Evolutionary conservation across 2,888 invertebrate genomes (phyloP), one percentile per base, ranked within the genome.

Genomic region (Perizoma affinitatum): DNA sequence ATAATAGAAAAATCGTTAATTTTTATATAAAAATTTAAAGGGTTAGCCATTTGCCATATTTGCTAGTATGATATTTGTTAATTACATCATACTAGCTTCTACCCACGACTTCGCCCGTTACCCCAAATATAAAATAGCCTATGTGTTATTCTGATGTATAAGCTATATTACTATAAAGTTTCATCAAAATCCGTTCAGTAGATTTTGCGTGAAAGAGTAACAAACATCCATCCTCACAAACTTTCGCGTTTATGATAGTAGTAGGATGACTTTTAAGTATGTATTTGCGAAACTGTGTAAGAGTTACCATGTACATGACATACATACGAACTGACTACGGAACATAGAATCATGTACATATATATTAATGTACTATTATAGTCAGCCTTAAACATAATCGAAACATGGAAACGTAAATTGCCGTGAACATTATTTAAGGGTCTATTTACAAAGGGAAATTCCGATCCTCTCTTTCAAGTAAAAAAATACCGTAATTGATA

Each of bases 361-460:
- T n/a, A 22, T 52, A 52, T 43, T 43, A 10, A 52, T 42, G 51
- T 35, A 43, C 33, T 10, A 35, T 43, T 10, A 43, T 43, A 10
- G 22, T 42, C 47, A 47, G 10, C 22, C 8, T 6, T 52, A 54
- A 4, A 59, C 56, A 41, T 10, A 48, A 61, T 63, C 55, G 61
- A 51, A 55, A 68, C 54, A 64, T 57, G 65, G 42, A 60, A 52
- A 46, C 41, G 48, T 57, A 54, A 66, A 70, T 69, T 47, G 9
- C 65, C 70, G 65, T 68, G 57, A 69, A 59, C 49, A 70, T 67
- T 62, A 64, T 50, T 56, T 57, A 51, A 70, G 67, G 64, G 40
- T 48, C 34, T 53, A 52, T 49, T 44, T 52, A 52, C 52, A 53
- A 48, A 52, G 50, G 55, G 40, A 49, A 49, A 45, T 44, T 49